phyloP scores from a whole-genome alignment of 2,113 vertebrate species.

The Camelus dromedarius region DNA sequence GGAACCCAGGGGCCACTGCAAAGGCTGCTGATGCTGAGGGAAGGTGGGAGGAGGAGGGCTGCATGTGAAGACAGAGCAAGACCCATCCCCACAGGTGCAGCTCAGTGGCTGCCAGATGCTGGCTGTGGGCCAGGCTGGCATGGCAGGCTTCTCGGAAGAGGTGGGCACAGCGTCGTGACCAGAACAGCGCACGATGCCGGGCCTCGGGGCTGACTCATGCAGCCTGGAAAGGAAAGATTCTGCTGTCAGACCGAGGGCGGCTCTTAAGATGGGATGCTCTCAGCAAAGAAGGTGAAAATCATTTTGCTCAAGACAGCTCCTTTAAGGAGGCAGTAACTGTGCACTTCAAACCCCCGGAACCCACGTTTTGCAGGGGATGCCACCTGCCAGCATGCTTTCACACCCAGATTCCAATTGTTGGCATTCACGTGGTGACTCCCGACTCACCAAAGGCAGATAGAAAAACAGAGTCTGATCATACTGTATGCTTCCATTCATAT shows the following conservation, averaged over 20 bases:
- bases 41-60: fast-evolving
- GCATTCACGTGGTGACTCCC: not conserved
- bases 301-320: not conserved
- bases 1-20: not conserved
- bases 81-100: not conserved
- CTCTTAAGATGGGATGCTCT: not conserved
- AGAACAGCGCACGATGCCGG: fast-evolving
- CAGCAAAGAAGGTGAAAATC: not conserved
- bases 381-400: not conserved
- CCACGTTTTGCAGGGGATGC: not conserved
- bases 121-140: not conserved
- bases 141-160: slow-evolving; percentile 58
- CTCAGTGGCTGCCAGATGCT: not conserved
- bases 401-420: fast-evolving
- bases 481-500: not conserved
- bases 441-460: not conserved
- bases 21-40: not conserved
- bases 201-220: slow-evolving; percentile 48
- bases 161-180: not conserved
- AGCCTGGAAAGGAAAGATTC: not conserved
- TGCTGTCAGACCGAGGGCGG: slow-evolving; percentile 37
- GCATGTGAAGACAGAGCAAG: not conserved
- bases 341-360: not conserved
- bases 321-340: not conserved
- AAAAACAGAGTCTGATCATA: not conserved